Conservation (phyloP, 2,113 vertebrate genomes). For the Smithornis capensis region DNA sequence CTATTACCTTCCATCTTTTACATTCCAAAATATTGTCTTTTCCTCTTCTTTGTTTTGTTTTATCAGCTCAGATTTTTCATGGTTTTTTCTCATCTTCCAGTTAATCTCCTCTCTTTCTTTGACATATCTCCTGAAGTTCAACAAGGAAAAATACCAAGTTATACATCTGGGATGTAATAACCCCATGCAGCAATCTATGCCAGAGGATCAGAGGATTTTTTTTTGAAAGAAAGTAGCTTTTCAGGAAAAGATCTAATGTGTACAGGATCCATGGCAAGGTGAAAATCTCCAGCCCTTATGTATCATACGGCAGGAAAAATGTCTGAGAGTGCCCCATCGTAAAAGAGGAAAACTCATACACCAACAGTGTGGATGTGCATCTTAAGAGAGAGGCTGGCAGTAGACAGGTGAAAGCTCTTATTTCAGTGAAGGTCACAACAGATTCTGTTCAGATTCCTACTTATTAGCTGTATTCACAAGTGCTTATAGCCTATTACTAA, state of each 20-base stretch:
- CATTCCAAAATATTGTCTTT: neutral
- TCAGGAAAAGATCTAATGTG: neutral
- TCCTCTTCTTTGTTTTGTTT: neutral
- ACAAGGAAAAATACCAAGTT: neutral
- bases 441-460: neutral
- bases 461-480: neutral
- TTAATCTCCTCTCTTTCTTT: neutral
- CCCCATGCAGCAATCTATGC: neutral
- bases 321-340: accelerated
- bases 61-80: neutral
- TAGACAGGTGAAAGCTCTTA: neutral
- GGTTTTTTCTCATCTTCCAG: neutral
- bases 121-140: neutral
- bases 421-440: neutral
- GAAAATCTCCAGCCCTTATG: neutral
- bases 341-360: neutral
- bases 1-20: neutral
- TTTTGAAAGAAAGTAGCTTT: neutral
- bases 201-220: neutral
- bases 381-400: neutral
- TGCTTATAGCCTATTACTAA: neutral
- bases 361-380: neutral
- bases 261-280: neutral
- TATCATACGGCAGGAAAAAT: neutral
- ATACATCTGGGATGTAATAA: neutral